Percentiles rank a stretch among this genome's conserved stretches.
phyloP scores from a whole-genome alignment of 2,888 invertebrate species.

The Crioceris asparagi region DNA sequence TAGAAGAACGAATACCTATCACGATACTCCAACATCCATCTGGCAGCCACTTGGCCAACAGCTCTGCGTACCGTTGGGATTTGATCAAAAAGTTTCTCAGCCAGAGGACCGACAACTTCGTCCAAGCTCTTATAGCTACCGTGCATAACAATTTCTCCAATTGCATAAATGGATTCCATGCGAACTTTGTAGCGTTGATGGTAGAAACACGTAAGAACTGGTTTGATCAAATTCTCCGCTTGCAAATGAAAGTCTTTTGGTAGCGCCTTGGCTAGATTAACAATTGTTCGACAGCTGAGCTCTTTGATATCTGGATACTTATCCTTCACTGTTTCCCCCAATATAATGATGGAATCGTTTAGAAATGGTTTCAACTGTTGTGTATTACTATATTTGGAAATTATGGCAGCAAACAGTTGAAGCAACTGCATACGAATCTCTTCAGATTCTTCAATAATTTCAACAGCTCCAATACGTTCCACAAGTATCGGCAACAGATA shows the following conservation, averaged over 20 bases:
- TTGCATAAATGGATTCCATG: slow-evolving; percentile 59
- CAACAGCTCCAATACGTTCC: slow-evolving; percentile 66
- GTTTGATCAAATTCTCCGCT: slow-evolving; percentile 62
- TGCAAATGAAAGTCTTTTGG: slow-evolving; percentile 64
- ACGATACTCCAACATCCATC: slow-evolving; percentile 63
- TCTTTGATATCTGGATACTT: slow-evolving; percentile 72
- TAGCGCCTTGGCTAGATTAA: slow-evolving; percentile 50
- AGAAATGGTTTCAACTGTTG: slow-evolving; percentile 54
- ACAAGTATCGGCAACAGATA: slow-evolving; percentile 66
- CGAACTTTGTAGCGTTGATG: slow-evolving; percentile 80
- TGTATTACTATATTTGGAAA: slow-evolving; percentile 40
- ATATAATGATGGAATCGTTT: slow-evolving; percentile 64
- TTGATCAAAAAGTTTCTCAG: slow-evolving; percentile 79
- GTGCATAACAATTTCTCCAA: slow-evolving; percentile 55
- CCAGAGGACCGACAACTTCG: slow-evolving; percentile 65
- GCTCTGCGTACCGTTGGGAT: slow-evolving; percentile 66
- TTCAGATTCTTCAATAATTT: slow-evolving; percentile 62
- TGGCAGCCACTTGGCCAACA: slow-evolving; percentile 64
- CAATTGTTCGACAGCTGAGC: slow-evolving; percentile 57
- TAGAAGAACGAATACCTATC: slow-evolving; percentile 88
- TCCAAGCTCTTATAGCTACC: slow-evolving; percentile 41
- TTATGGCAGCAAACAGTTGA: slow-evolving; percentile 52
- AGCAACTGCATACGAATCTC: slow-evolving; percentile 69
- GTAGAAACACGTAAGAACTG: slow-evolving; percentile 58
- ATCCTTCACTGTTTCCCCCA: slow-evolving; percentile 63